Evolutionary conservation across 2,888 invertebrate species (phyloP).

Genomic region (Mythimna albipuncta): DNA sequence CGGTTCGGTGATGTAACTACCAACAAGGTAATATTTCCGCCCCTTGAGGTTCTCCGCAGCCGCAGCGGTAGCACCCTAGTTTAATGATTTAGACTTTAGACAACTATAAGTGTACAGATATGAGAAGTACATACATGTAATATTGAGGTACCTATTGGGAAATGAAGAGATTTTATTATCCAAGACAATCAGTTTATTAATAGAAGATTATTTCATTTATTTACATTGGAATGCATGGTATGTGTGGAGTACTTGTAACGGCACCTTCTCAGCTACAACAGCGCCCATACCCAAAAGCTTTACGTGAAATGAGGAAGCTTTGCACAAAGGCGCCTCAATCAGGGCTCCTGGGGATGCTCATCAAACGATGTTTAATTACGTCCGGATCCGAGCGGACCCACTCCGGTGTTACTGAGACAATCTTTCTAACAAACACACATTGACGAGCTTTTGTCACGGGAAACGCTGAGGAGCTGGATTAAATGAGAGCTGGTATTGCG

Average conservation of each 20-base stretch:
- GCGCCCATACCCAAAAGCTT: constrained; percentile 47
- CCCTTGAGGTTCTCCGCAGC: too few species aligned
- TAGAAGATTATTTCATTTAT: too few species aligned
- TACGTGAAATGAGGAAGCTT: constrained; percentile 59
- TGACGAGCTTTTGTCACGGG: constrained; percentile 7
- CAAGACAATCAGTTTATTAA: too few species aligned
- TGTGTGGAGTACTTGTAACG: neutral
- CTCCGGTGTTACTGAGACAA: constrained; percentile 27
- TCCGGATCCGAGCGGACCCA: constrained; percentile 23
- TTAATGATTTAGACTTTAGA: too few species aligned
- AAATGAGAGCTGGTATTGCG: neutral
- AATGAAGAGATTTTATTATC: too few species aligned
- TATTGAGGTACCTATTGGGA: too few species aligned
- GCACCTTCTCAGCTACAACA: neutral
- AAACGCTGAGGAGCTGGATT: neutral
- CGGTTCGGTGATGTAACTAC: too few species aligned
- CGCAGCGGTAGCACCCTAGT: too few species aligned
- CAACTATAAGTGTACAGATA: too few species aligned
- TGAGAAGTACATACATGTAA: too few species aligned
- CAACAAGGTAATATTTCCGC: too few species aligned
- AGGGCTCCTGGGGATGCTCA: constrained; percentile 48
- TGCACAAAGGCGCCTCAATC: constrained; percentile 62
- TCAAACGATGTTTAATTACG: constrained; percentile 63
- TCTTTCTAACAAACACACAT: constrained; percentile 14
- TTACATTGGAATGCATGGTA: too few species aligned